A percentile compares a stretch with the other conserved stretches of the same genome.
These are phyloP conservation scores for Drosophila orena DNA, from an alignment of 1,140 invertebrate species.

Conservation along the genomic window DNA sequence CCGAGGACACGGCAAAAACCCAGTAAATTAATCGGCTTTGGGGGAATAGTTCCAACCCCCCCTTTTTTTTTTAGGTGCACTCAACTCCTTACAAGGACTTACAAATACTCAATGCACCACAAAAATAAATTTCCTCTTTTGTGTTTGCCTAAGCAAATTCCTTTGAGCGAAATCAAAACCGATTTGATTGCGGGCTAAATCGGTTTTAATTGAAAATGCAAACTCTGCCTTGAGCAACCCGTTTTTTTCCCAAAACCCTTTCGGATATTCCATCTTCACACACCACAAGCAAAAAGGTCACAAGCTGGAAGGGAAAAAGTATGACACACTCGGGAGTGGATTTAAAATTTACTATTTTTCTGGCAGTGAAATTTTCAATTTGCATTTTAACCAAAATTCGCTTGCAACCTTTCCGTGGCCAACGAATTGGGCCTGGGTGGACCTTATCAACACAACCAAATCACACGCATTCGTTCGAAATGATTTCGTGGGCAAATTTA, in stretches of 20 bases:
- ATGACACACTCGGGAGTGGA: conserved; percentile 22
- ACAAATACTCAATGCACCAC: conserved; percentile 36
- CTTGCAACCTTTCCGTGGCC: conserved; percentile 39
- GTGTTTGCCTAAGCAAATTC: conserved; percentile 25
- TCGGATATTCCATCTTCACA: conserved; percentile 30
- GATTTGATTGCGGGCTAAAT: conserved; percentile 52
- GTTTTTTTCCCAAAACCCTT: conserved; percentile 5
- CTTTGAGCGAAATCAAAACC: conserved; percentile 46
- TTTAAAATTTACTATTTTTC: conserved; percentile 70
- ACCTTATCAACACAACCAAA: conserved; percentile 68
- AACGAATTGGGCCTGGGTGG: conserved; percentile 27
- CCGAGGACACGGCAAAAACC: conserved; percentile 35
- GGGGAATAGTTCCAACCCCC: conserved; percentile 22
- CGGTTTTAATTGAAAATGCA: conserved; percentile 69
- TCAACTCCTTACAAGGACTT: conserved; percentile 2
- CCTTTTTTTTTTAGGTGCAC: neutral
- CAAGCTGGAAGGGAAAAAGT: conserved; percentile 6
- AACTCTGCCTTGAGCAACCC: conserved; percentile 44
- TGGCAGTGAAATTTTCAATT: conserved; percentile 66
- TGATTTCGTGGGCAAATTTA: conserved; percentile 68
- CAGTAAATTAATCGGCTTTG: conserved; percentile 47
- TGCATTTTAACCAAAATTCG: conserved; percentile 68
- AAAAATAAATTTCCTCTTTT: conserved; percentile 29
- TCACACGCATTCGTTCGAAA: conserved; percentile 71
- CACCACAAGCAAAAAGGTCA: conserved; percentile 27